These are phyloP conservation scores for Axinella damicornis DNA, from an alignment of 37 sponge, comb jelly and placozoan genomes.

Conservation along the genomic window DNA sequence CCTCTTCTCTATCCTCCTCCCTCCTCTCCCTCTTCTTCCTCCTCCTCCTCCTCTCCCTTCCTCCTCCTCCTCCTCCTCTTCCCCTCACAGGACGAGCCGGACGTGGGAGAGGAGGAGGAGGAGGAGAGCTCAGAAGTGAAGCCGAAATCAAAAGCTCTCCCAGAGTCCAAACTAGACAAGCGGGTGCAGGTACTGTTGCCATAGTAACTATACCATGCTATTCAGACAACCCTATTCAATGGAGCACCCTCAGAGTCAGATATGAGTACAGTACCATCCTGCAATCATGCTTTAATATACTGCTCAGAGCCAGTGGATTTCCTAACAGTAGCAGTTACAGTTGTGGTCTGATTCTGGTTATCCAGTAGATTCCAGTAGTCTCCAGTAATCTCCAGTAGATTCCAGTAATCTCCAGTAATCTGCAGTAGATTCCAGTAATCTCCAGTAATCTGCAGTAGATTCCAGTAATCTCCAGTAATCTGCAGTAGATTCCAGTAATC, in stretches of 20 bases:
- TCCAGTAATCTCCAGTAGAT: too few species aligned
- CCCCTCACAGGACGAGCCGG: constrained; percentile 27
- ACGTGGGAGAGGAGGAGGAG: constrained; percentile 9
- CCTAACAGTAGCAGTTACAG: too few species aligned
- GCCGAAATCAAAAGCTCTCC: not conserved
- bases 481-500: too few species aligned
- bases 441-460: too few species aligned
- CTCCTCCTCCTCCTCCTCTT: not conserved
- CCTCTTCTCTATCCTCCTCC: not conserved
- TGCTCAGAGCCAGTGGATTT: too few species aligned
- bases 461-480: too few species aligned
- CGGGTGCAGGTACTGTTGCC: constrained; percentile 47
- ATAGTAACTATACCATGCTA: not conserved
- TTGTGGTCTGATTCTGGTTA: too few species aligned
- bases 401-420: too few species aligned
- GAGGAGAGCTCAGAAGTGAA: constrained; percentile 5
- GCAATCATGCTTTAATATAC: too few species aligned
- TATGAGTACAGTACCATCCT: too few species aligned
- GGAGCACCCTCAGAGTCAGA: not conserved
- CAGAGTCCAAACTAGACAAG: constrained; percentile 55
- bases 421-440: too few species aligned
- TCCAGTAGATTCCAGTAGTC: too few species aligned
- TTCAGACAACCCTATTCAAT: not conserved
- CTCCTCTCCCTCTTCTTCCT: not conserved
- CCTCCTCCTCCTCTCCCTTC: not conserved